Percentiles rank a stretch among this genome's conserved stretches.
Evolutionary conservation across 2,113 vertebrate genomes (phyloP).

Genomic region (Lagopus leucura): DNA sequence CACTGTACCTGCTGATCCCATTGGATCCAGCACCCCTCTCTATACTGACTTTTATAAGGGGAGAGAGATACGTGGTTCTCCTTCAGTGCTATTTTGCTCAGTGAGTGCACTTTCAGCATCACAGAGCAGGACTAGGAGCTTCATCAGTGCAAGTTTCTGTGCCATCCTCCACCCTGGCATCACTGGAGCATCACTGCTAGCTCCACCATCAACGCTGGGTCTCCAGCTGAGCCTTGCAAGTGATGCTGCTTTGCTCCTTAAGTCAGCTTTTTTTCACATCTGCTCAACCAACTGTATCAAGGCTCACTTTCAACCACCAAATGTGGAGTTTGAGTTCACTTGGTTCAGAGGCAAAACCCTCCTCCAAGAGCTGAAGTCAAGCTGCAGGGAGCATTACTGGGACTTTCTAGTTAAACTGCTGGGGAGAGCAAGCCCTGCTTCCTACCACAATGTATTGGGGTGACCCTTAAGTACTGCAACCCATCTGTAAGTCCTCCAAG

Average conservation of each 20-base stretch:
- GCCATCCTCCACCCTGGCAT: fast-evolving
- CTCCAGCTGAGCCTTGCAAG: neutral
- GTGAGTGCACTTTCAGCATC: neutral
- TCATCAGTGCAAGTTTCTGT: fast-evolving
- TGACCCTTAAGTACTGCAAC: neutral
- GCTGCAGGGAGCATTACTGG: neutral
- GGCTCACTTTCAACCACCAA: fast-evolving
- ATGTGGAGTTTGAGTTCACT: neutral
- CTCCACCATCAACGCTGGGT: fast-evolving
- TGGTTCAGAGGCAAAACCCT: neutral
- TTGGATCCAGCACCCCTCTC: neutral
- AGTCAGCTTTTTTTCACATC: neutral
- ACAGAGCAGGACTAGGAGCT: fast-evolving
- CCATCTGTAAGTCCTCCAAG: fast-evolving
- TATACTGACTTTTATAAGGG: neutral
- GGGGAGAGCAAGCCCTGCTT: fast-evolving
- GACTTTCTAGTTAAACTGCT: neutral
- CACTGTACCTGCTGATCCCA: neutral
- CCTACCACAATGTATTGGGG: fast-evolving
- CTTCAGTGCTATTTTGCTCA: neutral
- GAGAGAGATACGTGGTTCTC: neutral
- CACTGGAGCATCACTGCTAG: fast-evolving
- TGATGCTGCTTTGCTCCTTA: neutral
- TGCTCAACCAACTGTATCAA: neutral
- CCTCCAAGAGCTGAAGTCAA: neutral